These are phyloP conservation scores for Scylla paramamosain DNA, from an alignment of 1,140 invertebrate genomes.

Conservation along the genomic window DNA sequence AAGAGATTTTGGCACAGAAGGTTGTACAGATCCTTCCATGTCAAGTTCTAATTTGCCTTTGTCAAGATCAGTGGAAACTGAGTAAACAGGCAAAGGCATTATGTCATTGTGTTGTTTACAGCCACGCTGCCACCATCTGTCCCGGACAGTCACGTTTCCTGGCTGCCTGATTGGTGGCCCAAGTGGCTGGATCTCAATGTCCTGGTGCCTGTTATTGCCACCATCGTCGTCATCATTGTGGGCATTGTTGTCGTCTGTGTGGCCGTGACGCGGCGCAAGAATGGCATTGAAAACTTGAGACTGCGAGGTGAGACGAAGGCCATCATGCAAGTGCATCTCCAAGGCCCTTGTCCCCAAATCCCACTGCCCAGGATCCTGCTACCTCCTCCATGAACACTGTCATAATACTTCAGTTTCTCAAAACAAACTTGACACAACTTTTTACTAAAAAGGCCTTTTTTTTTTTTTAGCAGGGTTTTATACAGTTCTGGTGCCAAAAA, in stretches of 20 bases:
- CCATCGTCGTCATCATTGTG: slow-evolving; percentile 91
- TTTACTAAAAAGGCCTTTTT: neutral
- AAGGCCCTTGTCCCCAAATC: slow-evolving; percentile 28
- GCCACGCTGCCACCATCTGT: slow-evolving; percentile 82
- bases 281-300: slow-evolving; percentile 76
- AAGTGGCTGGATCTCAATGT: slow-evolving; percentile 93
- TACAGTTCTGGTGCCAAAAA: too few species aligned
- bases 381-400: neutral
- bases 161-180: slow-evolving; percentile 85
- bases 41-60: slow-evolving; percentile 37
- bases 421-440: neutral
- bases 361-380: neutral
- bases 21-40: slow-evolving; percentile 23
- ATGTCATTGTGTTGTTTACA: slow-evolving; percentile 82
- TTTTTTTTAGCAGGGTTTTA: neutral
- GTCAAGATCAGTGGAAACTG: slow-evolving; percentile 35
- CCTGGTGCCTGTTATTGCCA: slow-evolving; percentile 90
- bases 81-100: slow-evolving; percentile 79
- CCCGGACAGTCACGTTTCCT: slow-evolving; percentile 83
- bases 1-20: neutral
- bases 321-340: slow-evolving; percentile 56
- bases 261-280: slow-evolving; percentile 75
- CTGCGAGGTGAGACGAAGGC: slow-evolving; percentile 76
- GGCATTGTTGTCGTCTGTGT: slow-evolving; percentile 94
- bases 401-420: neutral